These are phyloP conservation scores for Scleropages formosus DNA, from an alignment of 2,797 vertebrate genomes.

Conservation along the genomic window DNA sequence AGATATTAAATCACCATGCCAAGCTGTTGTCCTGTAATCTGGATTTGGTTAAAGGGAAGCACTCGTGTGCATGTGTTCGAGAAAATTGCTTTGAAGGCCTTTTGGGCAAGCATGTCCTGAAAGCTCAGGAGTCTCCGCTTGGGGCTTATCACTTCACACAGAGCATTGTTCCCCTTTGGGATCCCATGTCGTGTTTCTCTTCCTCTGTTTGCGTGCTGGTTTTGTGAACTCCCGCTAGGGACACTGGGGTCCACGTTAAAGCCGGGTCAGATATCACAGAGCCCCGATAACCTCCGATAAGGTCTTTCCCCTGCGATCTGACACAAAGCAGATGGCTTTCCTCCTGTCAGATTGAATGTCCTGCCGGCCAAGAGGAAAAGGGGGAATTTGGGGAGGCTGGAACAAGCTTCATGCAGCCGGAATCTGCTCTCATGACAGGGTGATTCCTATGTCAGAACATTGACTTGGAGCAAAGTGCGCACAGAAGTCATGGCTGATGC, in stretches of 20 bases:
- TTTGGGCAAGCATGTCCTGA: not conserved
- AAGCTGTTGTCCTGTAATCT: not conserved
- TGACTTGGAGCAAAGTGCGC: too few relatives aligned
- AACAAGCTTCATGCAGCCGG: not conserved
- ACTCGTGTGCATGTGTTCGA: conserved; percentile 7
- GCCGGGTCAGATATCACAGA: conserved; percentile 56
- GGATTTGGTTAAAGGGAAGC: not conserved
- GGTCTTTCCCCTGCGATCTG: conserved; percentile 55
- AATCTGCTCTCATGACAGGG: too few relatives aligned
- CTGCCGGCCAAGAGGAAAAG: conserved; percentile 17
- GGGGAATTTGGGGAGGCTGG: not conserved
- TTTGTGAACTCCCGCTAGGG: conserved; percentile 56
- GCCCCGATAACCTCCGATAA: conserved; percentile 64
- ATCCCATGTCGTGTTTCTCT: conserved; percentile 49
- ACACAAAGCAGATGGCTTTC: conserved; percentile 69
- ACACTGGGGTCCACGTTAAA: conserved; percentile 59
- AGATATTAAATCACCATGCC: not conserved
- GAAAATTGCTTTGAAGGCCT: not conserved
- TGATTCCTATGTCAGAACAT: too few relatives aligned
- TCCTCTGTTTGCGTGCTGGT: conserved; percentile 58
- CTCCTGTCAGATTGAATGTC: conserved; percentile 61
- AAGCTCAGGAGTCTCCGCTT: not conserved
- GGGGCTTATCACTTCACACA: conserved; percentile 55
- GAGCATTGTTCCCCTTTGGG: conserved; percentile 54
- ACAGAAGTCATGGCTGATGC: too few relatives aligned